Base-by-base conservation (phyloP, 2,113 vertebrate species). In the Chunga burmeisteri region DNA sequence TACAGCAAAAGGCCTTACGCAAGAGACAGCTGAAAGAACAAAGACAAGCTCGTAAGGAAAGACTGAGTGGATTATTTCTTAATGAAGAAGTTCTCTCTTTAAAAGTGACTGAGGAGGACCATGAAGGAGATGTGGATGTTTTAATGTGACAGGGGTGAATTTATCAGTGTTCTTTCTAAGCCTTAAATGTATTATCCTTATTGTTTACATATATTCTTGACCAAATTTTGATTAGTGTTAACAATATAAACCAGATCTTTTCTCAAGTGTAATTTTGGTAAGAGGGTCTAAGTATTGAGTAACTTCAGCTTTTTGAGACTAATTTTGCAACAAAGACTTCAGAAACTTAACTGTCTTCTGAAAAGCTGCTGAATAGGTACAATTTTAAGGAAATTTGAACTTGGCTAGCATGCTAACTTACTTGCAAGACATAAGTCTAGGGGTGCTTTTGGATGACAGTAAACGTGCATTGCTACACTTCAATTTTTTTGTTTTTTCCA, bases 1-100 rank as follows among this genome's bases (percentile, higher is more conserved):
- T 99, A 34, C 99, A 99, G 97, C 99, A 99, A 97, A 99, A 99
- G 95, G 99, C 99, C n/a, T 97, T 99, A 63, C 98, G 99, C 71
- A 99, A 99, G 98, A 98, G 99, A n/a, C 99, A 99, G 97, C 98
- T 99, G 96, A 99, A 99, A 82, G 99, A 99, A 81, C 99, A 99
- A 96, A 98, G 99, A 65, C 99, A 99, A 97, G 99, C 99, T 30
- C 98, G 99, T 62, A 99, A 99, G 98, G 99, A 99, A 97, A 98
- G 98, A 78, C 99, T 99, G 86, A 99, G 99, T n/a, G 99, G 99
- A 63, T 98, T 99, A 50, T 99, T 99, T 92, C 98, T 99, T 47
- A 99, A 99, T 4, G 99, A 99, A 98, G 99, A 99, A 98, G 99
- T 99, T 84, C 98, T 99, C 53, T 99, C 99, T 52, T 98, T 99